Evolutionary conservation across 2,797 vertebrate species (phyloP).

Genomic region (Cossypha heuglini): DNA sequence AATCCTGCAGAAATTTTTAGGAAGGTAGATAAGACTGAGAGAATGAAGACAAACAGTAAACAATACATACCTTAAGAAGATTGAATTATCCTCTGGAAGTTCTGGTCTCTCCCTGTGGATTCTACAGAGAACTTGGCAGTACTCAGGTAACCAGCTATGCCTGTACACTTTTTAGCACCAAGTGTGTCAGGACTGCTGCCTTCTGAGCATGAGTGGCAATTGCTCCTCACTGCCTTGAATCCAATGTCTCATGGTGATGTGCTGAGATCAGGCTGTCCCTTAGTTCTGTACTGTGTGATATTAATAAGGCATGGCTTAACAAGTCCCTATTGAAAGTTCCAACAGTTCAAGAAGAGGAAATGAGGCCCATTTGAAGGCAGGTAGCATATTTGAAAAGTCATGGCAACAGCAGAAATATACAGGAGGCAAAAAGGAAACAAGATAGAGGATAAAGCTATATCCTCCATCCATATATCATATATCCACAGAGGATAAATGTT

Average conservation of each 20-base stretch:
- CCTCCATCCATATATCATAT: no score
- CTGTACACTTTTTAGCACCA: neutral
- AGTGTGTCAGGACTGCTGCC: neutral
- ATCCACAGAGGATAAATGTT: neutral
- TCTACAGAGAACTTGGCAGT: neutral
- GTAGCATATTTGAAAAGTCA: neutral
- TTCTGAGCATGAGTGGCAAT: neutral
- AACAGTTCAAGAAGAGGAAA: neutral
- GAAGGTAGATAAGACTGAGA: neutral
- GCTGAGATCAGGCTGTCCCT: neutral
- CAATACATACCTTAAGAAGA: neutral
- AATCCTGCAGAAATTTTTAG: neutral
- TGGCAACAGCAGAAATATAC: neutral
- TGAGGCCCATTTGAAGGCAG: neutral
- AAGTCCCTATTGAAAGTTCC: neutral
- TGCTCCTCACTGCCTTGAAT: neutral
- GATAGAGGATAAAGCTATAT: neutral
- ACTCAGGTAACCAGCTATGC: neutral
- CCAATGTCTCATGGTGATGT: neutral
- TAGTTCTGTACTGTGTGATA: neutral
- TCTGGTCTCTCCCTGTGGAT: neutral
- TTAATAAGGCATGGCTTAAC: neutral
- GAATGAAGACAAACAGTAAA: neutral
- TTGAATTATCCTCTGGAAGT: neutral
- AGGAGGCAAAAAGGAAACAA: neutral